A percentile compares a stretch with the other conserved stretches of the same genome.
Evolutionary conservation across 30 jellyfish, hydroid and myxozoan species (phyloP).

Genomic region (Sanderia malayensis): DNA sequence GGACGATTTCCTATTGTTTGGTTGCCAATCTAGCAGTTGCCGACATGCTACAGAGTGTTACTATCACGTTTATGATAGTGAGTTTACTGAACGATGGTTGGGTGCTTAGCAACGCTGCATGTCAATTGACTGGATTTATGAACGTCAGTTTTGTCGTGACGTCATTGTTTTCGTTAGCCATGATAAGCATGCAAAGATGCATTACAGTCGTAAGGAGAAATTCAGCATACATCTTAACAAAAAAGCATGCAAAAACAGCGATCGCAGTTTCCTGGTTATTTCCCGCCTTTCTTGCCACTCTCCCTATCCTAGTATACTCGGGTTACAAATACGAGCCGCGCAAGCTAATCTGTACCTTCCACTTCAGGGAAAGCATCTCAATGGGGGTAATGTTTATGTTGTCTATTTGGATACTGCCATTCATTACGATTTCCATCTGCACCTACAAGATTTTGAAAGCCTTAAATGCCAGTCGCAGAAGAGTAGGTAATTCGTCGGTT

Average conservation of each 20-base stretch:
- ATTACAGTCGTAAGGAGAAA: slow-evolving; percentile 27
- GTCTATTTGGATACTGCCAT: slow-evolving; percentile 19
- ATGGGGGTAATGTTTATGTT: slow-evolving; percentile 6
- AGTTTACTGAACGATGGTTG: slow-evolving; percentile 42
- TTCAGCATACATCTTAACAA: slow-evolving; percentile 1
- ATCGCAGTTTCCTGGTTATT: slow-evolving; percentile 27
- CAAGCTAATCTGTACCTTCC: slow-evolving; percentile 58
- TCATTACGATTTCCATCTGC: slow-evolving; percentile 32
- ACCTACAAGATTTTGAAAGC: slow-evolving; percentile 25
- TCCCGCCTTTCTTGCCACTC: slow-evolving; percentile 16
- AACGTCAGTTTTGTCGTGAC: slow-evolving; percentile 37
- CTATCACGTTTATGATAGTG: slow-evolving; percentile 26
- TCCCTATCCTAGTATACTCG: slow-evolving; percentile 63
- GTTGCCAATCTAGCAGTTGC: slow-evolving; percentile 61
- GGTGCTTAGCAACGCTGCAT: slow-evolving; percentile 41
- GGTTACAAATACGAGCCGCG: slow-evolving; percentile 45
- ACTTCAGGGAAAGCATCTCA: slow-evolving; percentile 27
- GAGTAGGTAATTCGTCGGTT: slow-evolving; percentile 24
- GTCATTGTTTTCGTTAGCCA: slow-evolving; percentile 42
- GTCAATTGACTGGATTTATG: slow-evolving; percentile 64
- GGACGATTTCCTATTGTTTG: slow-evolving; percentile 34
- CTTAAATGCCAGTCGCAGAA: slow-evolving; percentile 9
- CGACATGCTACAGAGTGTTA: slow-evolving; percentile 50
- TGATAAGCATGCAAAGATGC: slow-evolving; percentile 47
- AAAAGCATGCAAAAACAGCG: neutral